A percentile compares a stretch with the other conserved stretches of the same genome.
These are phyloP conservation scores for Gymnoscopelus braueri DNA, from an alignment of 2,797 vertebrate species.

Conservation along the genomic window DNA sequence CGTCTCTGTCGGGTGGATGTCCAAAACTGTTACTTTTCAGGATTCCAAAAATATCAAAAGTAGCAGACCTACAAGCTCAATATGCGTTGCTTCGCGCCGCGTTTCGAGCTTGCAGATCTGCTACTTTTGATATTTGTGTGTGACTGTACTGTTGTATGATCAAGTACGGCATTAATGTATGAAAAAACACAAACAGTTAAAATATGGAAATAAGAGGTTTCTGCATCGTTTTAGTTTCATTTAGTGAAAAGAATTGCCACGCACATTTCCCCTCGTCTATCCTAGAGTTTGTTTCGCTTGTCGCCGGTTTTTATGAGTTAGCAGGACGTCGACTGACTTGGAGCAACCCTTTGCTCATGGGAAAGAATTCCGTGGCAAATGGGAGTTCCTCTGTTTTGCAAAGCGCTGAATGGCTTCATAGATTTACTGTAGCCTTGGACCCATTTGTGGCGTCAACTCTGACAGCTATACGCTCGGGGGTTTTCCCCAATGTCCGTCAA, in stretches of 20 bases:
- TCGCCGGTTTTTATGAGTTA: neutral
- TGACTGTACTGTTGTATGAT: too few relatives aligned
- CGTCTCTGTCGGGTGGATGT: too few relatives aligned
- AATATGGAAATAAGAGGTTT: too few relatives aligned
- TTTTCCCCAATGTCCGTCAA: constrained; percentile 62
- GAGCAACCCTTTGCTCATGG: constrained; percentile 41
- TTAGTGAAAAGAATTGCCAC: neutral
- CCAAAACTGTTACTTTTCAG: too few relatives aligned
- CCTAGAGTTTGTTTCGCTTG: neutral
- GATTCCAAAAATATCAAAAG: too few relatives aligned
- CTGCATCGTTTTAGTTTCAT: neutral
- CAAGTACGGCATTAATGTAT: too few relatives aligned
- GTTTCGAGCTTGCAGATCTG: too few relatives aligned
- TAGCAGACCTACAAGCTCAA: too few relatives aligned
- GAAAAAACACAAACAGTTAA: too few relatives aligned
- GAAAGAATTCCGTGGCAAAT: constrained; percentile 61
- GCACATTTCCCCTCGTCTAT: neutral
- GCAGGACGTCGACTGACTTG: constrained; percentile 30
- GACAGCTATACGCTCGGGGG: constrained; percentile 58
- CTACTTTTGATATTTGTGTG: too few relatives aligned
- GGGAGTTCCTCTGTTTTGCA: constrained; percentile 72
- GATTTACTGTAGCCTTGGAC: constrained; percentile 42
- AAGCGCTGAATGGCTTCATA: constrained; percentile 61
- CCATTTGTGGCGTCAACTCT: constrained; percentile 60
- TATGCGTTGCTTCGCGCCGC: too few relatives aligned